Conservation (phyloP, 2,888 invertebrate genomes). For the Koerneria pararmatus region DNA sequence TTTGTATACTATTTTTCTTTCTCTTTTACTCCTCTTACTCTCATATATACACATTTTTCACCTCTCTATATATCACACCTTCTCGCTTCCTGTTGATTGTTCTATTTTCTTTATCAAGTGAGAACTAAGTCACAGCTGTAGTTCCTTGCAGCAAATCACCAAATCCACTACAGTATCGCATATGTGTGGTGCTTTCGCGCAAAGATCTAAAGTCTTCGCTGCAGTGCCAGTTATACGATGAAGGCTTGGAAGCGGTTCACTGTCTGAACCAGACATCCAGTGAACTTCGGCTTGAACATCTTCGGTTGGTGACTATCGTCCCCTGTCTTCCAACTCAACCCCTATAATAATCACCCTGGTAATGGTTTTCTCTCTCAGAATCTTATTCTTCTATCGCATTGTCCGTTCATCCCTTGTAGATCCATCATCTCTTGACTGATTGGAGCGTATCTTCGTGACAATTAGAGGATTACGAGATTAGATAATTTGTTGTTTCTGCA, state of each 20-base stretch:
- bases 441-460: background rate
- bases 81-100: background rate
- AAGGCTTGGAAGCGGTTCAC: constrained; percentile 41
- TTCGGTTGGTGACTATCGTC: constrained; percentile 25
- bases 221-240: constrained; percentile 31
- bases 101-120: background rate
- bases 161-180: constrained; percentile 33
- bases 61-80: background rate
- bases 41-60: background rate
- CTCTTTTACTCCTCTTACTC: background rate
- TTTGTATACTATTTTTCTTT: background rate
- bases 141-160: constrained; percentile 5
- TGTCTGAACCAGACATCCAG: constrained; percentile 42
- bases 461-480: background rate
- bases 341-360: background rate
- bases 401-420: background rate
- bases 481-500: background rate
- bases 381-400: background rate
- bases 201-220: background rate
- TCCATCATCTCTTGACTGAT: background rate
- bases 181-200: constrained; percentile 27
- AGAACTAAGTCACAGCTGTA: background rate
- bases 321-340: no score
- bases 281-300: constrained; percentile 31
- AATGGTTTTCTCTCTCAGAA: background rate